A percentile compares a stretch with the other conserved stretches of the same genome.
Evolutionary conservation across 2,888 invertebrate genomes (phyloP).

Genomic region (Andrena chrysosceles): DNA sequence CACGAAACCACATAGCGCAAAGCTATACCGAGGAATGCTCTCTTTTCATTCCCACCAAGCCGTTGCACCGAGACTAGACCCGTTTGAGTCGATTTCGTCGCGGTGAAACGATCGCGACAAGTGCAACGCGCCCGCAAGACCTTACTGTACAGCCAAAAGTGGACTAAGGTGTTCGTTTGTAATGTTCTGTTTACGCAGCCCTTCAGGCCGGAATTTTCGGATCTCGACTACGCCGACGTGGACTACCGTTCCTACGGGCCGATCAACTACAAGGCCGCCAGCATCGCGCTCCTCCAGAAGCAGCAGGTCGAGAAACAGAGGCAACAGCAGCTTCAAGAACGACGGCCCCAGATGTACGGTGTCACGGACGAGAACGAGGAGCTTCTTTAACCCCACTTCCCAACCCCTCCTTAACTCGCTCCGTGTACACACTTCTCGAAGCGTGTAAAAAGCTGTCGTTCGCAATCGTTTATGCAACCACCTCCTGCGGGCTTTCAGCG

Average conservation of each 20-base stretch:
- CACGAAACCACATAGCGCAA: too few relatives aligned
- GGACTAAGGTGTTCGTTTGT: conserved; percentile 52
- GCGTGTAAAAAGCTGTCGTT: conserved; percentile 25
- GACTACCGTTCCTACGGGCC: conserved; percentile 96
- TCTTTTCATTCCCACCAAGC: too few relatives aligned
- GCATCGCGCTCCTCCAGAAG: conserved; percentile 86
- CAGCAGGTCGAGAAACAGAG: conserved; percentile 72
- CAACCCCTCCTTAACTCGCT: not conserved
- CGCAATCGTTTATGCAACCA: conserved; percentile 16
- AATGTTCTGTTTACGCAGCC: conserved; percentile 87
- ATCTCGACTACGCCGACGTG: conserved; percentile 95
- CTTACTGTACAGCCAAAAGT: not conserved
- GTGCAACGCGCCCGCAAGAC: not conserved
- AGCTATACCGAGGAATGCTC: too few relatives aligned
- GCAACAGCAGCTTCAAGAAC: conserved; percentile 73
- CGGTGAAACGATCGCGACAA: not conserved
- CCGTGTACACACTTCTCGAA: conserved; percentile 29
- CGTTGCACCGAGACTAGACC: too few relatives aligned
- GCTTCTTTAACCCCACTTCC: conserved; percentile 76
- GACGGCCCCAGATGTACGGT: conserved; percentile 83
- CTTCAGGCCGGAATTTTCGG: conserved; percentile 91
- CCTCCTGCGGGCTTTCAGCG: conserved; percentile 22
- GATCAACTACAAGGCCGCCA: conserved; percentile 96
- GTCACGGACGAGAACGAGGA: conserved; percentile 83
- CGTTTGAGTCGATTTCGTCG: too few relatives aligned